Base-by-base conservation (phyloP, 2,797 vertebrate genomes). In the Chelmon rostratus region DNA sequence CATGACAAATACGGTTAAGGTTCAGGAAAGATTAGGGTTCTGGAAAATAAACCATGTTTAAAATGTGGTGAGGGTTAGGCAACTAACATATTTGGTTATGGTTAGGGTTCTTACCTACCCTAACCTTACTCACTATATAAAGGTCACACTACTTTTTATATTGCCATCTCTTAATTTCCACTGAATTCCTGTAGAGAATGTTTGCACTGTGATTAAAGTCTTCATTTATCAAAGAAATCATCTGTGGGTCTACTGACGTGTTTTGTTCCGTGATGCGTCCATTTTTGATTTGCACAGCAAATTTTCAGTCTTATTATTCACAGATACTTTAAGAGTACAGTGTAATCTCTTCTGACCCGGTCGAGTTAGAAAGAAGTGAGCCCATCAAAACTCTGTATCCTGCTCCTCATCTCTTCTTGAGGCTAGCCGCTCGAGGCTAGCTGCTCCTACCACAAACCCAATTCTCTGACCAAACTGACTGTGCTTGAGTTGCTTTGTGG, bases 221-320 rank as follows among this genome's bases (percentile, higher is more conserved):
- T 25, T 21, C 21, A 35, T 35, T 35, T 11, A 58, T 37, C 9
- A 10, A 31, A 33, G 11, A 28, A 44, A 44, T 28, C 8, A 28
- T 42, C 21, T 23, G 19, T 37, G 11, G 13, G 12, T 37, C 33
- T 7, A 18, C 56, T 10, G 10, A 10, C 40, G 46, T 7, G 2
- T 53, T 59, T 61, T 21, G 28, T 62, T 62, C 1, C 21, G 21
- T 6, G 6, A 63, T 53, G 18, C 28, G 21, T 15, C 19, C 3
- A 63, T 63, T 73, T 63, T 46, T 64, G n/a, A 25, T 33, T 73
- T 19, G 46, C n/a, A n/a, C n/a, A n/a, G n/a, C n/a, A n/a, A n/a
- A 15, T 38, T 59, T 19, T 16, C 28, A 37, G 10, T 40, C 8
- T 33, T 49, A 59, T 52, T 52, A 52, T 42, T 38, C 6, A 67